phyloP scores from a whole-genome alignment of 2,113 vertebrate species.

The Lates calcarifer region DNA sequence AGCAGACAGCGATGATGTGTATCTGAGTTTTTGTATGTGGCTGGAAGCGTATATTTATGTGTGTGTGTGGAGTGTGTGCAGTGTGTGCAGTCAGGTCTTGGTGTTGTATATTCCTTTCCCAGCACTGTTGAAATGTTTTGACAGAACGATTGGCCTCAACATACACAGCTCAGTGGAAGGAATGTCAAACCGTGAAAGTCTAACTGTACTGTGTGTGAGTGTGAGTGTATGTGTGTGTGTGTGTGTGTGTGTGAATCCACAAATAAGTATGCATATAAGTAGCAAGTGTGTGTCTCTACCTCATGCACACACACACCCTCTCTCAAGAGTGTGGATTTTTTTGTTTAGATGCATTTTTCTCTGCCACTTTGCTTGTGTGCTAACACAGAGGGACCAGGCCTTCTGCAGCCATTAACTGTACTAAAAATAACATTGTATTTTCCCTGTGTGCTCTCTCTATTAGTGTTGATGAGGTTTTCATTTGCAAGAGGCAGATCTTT shows the following conservation, averaged over 20 bases:
- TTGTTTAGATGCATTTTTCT: slow-evolving; percentile 38
- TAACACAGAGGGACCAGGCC: slow-evolving; percentile 28
- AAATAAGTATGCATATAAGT: slow-evolving; percentile 31
- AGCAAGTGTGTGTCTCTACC: slow-evolving; percentile 23
- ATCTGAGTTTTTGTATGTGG: slow-evolving; percentile 31
- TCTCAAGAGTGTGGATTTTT: slow-evolving; percentile 16
- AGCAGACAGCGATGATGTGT: slow-evolving; percentile 23
- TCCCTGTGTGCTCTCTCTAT: slow-evolving; percentile 28
- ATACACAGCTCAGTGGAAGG: slow-evolving; percentile 76
- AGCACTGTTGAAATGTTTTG: slow-evolving; percentile 78
- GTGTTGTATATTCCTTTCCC: slow-evolving; percentile 60
- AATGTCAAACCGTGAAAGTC: slow-evolving; percentile 64
- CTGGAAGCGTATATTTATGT: slow-evolving; percentile 15
- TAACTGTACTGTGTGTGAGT: slow-evolving; percentile 43
- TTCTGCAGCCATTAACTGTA: slow-evolving; percentile 39
- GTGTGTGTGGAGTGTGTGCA: slow-evolving; percentile 9
- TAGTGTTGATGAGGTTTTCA: slow-evolving; percentile 37
- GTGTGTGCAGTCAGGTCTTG: slow-evolving; percentile 32
- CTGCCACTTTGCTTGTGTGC: slow-evolving; percentile 21
- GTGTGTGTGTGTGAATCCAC: slow-evolving; percentile 30
- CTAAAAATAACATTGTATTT: slow-evolving; percentile 47
- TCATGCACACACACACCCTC: neutral
- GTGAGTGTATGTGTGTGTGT: slow-evolving; percentile 26
- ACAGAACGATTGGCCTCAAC: slow-evolving; percentile 72
- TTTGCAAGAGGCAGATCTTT: slow-evolving; percentile 16